These are phyloP conservation scores for Planococcus citri DNA, from an alignment of 1,140 invertebrate species.

Conservation along the genomic window DNA sequence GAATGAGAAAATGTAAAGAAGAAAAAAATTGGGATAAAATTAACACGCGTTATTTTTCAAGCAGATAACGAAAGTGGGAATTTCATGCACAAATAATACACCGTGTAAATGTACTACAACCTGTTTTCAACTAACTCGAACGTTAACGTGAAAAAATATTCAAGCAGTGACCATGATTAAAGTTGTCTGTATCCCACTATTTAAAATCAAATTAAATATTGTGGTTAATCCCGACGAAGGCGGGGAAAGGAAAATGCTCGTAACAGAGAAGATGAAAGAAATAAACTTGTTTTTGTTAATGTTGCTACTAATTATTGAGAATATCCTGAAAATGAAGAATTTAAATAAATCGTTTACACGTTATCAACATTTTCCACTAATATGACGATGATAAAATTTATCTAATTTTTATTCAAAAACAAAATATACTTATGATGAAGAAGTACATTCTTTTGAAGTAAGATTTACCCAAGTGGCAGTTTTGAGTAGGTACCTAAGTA, in stretches of 20 bases:
- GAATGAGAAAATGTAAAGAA: background rate
- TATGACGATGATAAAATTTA: background rate
- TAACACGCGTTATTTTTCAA: background rate
- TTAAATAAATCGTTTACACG: background rate
- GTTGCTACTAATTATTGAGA: background rate
- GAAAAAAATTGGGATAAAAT: background rate
- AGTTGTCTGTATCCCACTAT: background rate
- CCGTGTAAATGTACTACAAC: conserved; percentile 2
- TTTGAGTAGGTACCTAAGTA: too few species aligned
- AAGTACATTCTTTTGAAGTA: too few species aligned
- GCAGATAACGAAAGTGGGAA: background rate
- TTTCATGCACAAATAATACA: background rate
- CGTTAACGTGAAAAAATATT: background rate
- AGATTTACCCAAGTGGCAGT: too few species aligned
- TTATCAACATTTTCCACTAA: background rate
- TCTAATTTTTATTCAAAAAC: background rate
- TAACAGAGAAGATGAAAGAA: background rate
- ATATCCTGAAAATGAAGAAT: background rate
- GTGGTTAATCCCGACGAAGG: background rate
- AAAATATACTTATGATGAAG: too few species aligned
- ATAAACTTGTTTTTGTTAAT: conserved; percentile 4
- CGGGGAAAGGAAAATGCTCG: conserved; percentile 1
- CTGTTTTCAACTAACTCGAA: background rate
- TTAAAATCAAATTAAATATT: conserved; percentile 9
- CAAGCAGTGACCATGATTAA: conserved; percentile 6